Percentiles rank a stretch among this genome's conserved stretches.
Evolutionary conservation across 2,797 vertebrate species (phyloP).

Genomic region (Pantherophis vulpinus): DNA sequence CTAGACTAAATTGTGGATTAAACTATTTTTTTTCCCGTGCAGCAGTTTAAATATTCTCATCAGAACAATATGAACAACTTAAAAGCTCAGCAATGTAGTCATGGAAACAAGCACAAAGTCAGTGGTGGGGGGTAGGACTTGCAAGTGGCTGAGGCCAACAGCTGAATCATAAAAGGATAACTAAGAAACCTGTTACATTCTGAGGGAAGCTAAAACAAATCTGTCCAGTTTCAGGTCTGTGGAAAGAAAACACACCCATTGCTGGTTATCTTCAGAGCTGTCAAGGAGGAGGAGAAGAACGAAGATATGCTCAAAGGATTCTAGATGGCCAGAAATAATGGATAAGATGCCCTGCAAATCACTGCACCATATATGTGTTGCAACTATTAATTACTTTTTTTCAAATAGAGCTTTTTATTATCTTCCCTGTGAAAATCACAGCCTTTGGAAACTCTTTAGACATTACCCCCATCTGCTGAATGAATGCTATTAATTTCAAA

Average conservation of each 20-base stretch:
- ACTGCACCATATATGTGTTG: not conserved
- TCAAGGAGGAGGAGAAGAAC: not conserved
- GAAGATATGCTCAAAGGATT: not conserved
- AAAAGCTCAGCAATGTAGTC: constrained; percentile 10
- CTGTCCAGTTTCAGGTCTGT: not conserved
- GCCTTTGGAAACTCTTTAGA: constrained; percentile 59
- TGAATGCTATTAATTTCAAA: constrained; percentile 72
- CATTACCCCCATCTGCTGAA: constrained; percentile 62
- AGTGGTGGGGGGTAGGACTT: not conserved
- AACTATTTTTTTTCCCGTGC: not conserved
- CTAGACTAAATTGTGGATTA: not conserved
- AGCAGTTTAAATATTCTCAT: constrained; percentile 8
- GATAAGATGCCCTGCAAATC: not conserved
- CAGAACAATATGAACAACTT: constrained; percentile 26
- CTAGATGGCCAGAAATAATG: not conserved
- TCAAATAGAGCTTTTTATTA: constrained; percentile 9
- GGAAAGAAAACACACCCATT: not conserved
- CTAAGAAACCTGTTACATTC: not conserved
- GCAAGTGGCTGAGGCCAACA: constrained; percentile 1
- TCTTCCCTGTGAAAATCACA: constrained; percentile 29
- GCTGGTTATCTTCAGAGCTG: not conserved
- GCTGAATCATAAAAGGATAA: not conserved
- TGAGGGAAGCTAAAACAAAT: not conserved
- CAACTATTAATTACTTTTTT: not conserved
- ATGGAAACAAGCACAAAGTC: constrained; percentile 5